Evolutionary conservation across 2,797 vertebrate genomes (phyloP).

Genomic region (Neosilurus mollespiculum): DNA sequence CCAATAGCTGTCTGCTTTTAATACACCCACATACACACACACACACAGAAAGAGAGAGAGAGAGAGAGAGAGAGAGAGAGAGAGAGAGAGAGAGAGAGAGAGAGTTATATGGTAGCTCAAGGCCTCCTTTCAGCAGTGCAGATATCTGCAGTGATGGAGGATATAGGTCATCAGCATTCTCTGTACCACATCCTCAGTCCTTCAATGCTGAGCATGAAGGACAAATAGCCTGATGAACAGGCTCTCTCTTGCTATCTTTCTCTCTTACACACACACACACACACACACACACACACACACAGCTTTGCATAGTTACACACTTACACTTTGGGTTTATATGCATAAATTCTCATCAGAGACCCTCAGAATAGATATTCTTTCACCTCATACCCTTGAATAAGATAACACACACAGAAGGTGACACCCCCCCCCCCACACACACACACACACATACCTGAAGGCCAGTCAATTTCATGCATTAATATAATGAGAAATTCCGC

Average conservation of each 20-base stretch:
- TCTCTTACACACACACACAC: conserved; percentile 43
- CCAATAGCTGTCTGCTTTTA: conserved; percentile 47
- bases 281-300: not conserved
- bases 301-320: conserved; percentile 24
- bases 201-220: conserved; percentile 73
- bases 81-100: too few species aligned
- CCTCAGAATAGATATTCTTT: conserved; percentile 15
- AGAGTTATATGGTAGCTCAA: conserved; percentile 32
- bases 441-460: not conserved
- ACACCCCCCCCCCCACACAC: too few species aligned
- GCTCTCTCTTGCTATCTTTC: conserved; percentile 44
- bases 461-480: not conserved
- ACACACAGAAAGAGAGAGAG: too few species aligned
- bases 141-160: conserved; percentile 68
- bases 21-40: conserved; percentile 22
- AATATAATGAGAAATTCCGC: not conserved
- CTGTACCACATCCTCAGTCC: conserved; percentile 62
- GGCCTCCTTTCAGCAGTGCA: conserved; percentile 40
- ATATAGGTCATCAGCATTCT: conserved; percentile 77
- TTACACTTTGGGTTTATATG: conserved; percentile 23
- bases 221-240: conserved; percentile 65
- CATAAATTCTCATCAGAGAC: conserved; percentile 25
- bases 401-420: not conserved
- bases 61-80: too few species aligned
- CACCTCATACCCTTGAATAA: not conserved